Evolutionary conservation across 1,140 invertebrate genomes (phyloP).

Genomic region (Bathynomus jamesi): DNA sequence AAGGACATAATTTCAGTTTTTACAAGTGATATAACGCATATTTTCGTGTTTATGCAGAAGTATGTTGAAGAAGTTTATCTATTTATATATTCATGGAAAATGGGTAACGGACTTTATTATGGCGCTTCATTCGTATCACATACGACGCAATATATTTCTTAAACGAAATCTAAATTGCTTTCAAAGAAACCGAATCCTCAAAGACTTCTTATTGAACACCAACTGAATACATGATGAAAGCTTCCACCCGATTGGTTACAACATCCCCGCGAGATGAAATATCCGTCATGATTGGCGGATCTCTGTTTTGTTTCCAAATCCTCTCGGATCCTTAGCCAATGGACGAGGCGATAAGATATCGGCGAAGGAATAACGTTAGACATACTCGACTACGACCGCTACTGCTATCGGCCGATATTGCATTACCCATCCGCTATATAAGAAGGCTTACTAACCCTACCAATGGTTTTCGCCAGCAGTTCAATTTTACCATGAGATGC

Average conservation of each 20-base stretch:
- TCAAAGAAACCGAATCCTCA: neutral
- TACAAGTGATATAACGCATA: neutral
- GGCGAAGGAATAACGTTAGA: neutral
- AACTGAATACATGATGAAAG: conserved; percentile 1
- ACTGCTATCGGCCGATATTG: neutral
- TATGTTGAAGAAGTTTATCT: neutral
- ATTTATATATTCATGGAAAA: neutral
- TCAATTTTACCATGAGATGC: neutral
- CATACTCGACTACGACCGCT: neutral
- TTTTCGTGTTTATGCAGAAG: neutral
- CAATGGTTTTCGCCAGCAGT: neutral
- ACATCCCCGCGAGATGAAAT: neutral
- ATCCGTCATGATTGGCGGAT: neutral
- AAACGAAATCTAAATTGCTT: conserved; percentile 1
- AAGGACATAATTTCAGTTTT: neutral
- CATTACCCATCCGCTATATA: neutral
- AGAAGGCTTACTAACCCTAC: neutral
- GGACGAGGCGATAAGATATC: neutral
- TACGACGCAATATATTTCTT: neutral
- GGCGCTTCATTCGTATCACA: neutral
- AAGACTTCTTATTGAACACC: neutral
- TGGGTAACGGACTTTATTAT: neutral
- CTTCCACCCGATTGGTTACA: neutral
- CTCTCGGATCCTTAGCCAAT: neutral
- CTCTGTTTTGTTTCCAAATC: neutral